Conservation (phyloP, 2,113 vertebrate species). For the Dasyurus viverrinus region DNA sequence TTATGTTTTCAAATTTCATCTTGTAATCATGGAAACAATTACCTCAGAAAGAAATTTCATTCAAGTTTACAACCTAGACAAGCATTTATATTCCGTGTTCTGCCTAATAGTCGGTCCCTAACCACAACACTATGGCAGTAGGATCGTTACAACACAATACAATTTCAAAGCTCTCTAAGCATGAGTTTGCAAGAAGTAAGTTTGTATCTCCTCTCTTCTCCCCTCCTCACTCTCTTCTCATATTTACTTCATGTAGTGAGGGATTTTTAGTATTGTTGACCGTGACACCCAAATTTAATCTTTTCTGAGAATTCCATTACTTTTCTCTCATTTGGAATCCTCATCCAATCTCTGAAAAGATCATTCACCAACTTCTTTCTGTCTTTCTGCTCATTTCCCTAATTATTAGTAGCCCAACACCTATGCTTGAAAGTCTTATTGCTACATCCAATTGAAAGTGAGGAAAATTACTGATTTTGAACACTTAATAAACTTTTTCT, state of each 20-base stretch:
- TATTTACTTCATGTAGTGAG: not conserved
- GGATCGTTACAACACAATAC: constrained; percentile 15
- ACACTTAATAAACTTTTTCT: constrained; percentile 2
- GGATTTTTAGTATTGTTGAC: constrained; percentile 21
- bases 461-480: constrained; percentile 8
- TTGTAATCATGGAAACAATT: constrained; percentile 44
- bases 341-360: not conserved
- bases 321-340: constrained; percentile 14
- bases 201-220: not conserved
- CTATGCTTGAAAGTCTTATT: constrained; percentile 9
- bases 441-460: constrained; percentile 12
- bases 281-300: not conserved
- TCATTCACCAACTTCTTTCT: not conserved
- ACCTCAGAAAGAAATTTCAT: constrained; percentile 33
- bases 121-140: not conserved
- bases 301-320: constrained; percentile 12
- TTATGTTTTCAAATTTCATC: constrained; percentile 42
- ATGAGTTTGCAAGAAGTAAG: constrained; percentile 15
- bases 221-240: not conserved
- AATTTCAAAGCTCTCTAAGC: constrained; percentile 23
- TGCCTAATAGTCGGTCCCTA: not conserved
- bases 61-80: constrained; percentile 35
- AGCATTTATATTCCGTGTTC: not conserved
- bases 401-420: not conserved
- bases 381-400: not conserved